A percentile compares a stretch with the other conserved stretches of the same genome.
These are phyloP conservation scores for Tichodroma muraria DNA, from an alignment of 2,113 vertebrate species.

Conservation along the genomic window DNA sequence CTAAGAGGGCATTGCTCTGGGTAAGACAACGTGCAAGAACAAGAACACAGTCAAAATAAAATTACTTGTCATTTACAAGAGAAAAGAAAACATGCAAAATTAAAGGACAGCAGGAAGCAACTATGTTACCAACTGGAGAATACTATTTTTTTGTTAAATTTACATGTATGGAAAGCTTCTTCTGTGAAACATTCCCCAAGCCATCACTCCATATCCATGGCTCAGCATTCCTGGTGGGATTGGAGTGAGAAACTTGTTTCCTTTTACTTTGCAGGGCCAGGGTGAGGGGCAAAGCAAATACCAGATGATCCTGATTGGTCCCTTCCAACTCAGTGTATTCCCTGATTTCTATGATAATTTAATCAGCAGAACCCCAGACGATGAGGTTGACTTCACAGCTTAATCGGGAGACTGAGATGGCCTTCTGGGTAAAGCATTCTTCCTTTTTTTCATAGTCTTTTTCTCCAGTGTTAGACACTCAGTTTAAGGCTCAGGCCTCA, in stretches of 20 bases:
- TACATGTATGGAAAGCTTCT: background rate
- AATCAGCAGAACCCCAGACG: background rate
- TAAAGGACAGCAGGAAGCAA: background rate
- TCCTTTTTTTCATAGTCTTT: background rate
- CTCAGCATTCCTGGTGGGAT: background rate
- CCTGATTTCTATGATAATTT: background rate
- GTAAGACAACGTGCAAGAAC: background rate
- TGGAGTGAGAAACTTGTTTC: background rate
- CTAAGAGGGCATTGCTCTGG: background rate
- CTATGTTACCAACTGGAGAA: background rate
- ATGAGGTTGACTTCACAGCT: background rate
- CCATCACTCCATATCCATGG: background rate
- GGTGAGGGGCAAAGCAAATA: background rate
- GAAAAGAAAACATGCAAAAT: background rate
- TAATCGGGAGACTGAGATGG: background rate
- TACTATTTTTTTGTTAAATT: background rate
- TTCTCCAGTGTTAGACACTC: background rate
- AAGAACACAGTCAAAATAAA: background rate
- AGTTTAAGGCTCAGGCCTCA: background rate
- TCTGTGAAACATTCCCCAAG: background rate
- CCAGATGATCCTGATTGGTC: background rate
- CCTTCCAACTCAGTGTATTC: background rate
- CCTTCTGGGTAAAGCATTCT: background rate
- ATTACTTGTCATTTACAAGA: background rate
- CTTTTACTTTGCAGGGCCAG: background rate